Evolutionary conservation across 2,888 invertebrate species (phyloP).

Genomic region (Bombylius discolor): DNA sequence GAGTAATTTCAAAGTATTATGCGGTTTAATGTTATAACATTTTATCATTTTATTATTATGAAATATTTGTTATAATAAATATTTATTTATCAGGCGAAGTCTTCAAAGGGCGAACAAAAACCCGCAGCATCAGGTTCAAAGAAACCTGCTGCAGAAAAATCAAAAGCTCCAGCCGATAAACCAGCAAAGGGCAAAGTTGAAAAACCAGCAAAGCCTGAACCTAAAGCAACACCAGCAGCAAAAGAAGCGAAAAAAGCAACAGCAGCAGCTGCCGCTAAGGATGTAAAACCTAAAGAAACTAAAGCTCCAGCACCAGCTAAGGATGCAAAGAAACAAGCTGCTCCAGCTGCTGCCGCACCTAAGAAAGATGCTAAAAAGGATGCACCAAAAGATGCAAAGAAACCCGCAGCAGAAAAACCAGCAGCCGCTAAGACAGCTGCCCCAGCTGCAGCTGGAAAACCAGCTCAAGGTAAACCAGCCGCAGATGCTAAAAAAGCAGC

Average conservation of each 20-base stretch:
- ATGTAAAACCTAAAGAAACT: conserved; percentile 15
- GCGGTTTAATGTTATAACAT: too few species aligned
- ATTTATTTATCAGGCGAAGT: conserved; percentile 25
- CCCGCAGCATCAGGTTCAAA: conserved; percentile 13
- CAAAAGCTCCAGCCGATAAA: conserved; percentile 21
- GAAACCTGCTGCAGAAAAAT: not conserved
- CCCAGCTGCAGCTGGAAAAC: conserved; percentile 3
- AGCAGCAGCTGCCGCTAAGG: conserved; percentile 21
- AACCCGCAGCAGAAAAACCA: conserved; percentile 32
- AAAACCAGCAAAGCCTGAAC: conserved; percentile 30
- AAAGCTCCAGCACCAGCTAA: conserved; percentile 20
- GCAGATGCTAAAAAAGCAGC: conserved; percentile 3
- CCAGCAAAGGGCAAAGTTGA: conserved; percentile 33
- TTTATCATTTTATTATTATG: too few species aligned
- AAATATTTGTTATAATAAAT: too few species aligned
- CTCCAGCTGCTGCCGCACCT: conserved; percentile 31
- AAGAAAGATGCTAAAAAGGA: conserved; percentile 41
- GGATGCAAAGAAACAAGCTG: conserved; percentile 37
- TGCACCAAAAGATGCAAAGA: conserved; percentile 24
- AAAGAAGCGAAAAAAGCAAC: conserved; percentile 34
- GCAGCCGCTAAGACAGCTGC: conserved; percentile 20
- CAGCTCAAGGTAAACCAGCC: conserved; percentile 5
- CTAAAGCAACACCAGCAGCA: conserved; percentile 29
- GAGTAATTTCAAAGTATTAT: too few species aligned
- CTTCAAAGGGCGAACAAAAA: conserved; percentile 32